phyloP scores from a whole-genome alignment of 2,797 vertebrate species.

The Enteromius radiatus region DNA sequence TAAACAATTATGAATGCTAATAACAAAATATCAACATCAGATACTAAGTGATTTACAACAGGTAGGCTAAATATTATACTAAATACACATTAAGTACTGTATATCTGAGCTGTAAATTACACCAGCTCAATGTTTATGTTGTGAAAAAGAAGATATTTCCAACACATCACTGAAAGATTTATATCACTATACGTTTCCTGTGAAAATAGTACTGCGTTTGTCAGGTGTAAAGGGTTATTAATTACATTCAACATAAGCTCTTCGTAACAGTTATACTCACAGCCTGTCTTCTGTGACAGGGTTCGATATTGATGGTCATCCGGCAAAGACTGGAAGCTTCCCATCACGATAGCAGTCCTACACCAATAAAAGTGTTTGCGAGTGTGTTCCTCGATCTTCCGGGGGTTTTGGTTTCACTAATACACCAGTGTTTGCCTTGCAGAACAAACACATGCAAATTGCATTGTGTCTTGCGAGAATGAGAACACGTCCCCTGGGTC shows the following conservation, averaged over 20 bases:
- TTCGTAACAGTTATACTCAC: constrained; percentile 79
- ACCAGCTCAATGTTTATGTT: background rate
- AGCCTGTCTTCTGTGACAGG: constrained; percentile 89
- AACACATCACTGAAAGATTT: background rate
- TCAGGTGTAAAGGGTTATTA: background rate
- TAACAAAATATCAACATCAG: background rate
- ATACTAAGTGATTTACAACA: background rate
- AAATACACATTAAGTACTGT: background rate
- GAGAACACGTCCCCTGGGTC: constrained; percentile 46
- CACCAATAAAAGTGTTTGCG: background rate
- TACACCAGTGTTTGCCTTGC: constrained; percentile 26
- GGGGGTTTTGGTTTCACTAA: constrained; percentile 45
- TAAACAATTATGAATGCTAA: background rate
- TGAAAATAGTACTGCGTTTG: background rate
- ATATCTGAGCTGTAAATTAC: background rate
- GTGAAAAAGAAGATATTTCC: background rate
- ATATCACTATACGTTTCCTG: background rate
- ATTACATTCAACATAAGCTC: background rate
- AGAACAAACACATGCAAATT: constrained; percentile 50
- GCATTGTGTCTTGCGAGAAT: background rate
- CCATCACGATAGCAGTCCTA: constrained; percentile 67
- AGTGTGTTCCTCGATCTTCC: constrained; percentile 38
- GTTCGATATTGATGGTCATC: constrained; percentile 76
- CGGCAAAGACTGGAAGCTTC: constrained; percentile 77
- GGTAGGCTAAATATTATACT: background rate